Evolutionary conservation across 1,140 invertebrate species (phyloP).

Genomic region (Sitophilus oryzae): DNA sequence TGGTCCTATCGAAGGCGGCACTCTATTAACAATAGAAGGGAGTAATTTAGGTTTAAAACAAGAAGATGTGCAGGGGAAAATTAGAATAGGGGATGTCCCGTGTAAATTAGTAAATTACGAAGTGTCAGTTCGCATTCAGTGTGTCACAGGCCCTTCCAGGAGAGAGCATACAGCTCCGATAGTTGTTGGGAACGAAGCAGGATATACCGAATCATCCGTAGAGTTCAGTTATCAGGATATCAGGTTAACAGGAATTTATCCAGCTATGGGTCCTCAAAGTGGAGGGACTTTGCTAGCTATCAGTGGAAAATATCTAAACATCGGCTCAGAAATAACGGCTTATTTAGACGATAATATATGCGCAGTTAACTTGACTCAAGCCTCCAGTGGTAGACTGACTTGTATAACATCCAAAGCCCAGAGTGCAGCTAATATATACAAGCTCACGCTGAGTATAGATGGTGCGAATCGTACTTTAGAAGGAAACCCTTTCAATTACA

Average conservation of each 20-base stretch:
- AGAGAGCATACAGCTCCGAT: conserved; percentile 73
- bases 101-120: conserved; percentile 86
- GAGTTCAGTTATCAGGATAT: conserved; percentile 88
- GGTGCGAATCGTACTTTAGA: conserved; percentile 68
- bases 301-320: conserved; percentile 85
- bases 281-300: conserved; percentile 91
- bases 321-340: conserved; percentile 83
- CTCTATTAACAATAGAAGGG: conserved; percentile 90
- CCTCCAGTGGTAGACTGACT: conserved; percentile 79
- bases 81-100: conserved; percentile 82
- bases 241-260: conserved; percentile 71
- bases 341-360: conserved; percentile 86
- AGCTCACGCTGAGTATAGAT: conserved; percentile 75
- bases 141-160: conserved; percentile 72
- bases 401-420: conserved; percentile 75
- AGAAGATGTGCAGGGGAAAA: conserved; percentile 85
- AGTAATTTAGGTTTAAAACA: conserved; percentile 88
- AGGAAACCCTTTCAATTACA: conserved; percentile 77
- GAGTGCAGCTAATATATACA: conserved; percentile 53
- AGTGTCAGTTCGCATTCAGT: conserved; percentile 87
- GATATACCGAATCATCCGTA: conserved; percentile 80
- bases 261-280: conserved; percentile 82
- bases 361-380: conserved; percentile 78
- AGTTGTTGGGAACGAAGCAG: conserved; percentile 83
- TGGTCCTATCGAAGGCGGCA: conserved; percentile 94